Base-by-base conservation (phyloP, 2,888 invertebrate species). In the Caenorhabditis panamensis region DNA sequence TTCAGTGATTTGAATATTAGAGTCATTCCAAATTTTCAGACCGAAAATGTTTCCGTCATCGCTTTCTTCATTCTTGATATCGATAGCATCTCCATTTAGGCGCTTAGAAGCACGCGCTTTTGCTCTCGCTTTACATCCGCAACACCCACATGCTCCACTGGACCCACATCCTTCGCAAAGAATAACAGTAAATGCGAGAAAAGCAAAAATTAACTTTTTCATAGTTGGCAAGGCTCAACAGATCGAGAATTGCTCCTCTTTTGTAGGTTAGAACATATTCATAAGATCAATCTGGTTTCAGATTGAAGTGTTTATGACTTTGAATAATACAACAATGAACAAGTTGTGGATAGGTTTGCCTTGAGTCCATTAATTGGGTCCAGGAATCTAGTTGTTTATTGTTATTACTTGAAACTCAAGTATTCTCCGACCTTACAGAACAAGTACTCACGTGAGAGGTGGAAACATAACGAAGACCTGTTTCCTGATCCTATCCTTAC, bases 31-130 rank as follows among this genome's bases (percentile, higher is more conserved):
- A n/a, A 85, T 66, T 24, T 68, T 68, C 36, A 85, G 64, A 16
- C 85, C 85, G 49, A 82, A 85, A 36, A 85, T 82, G 47, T 83
- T 82, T 18, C 83, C 85, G 44, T 85, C 85, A 47, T 85, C 85
- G 11, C 47, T 63, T 20, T 73, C 78, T 31, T 58, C 56, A 36
- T 63, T 44, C 36, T n/a, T n/a, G 31, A 31, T 6, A 31, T 72
- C 51, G 8, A 44, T 20, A 16, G 61, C 22, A 6, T 68, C 68
- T 18, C 62, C 76, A 44, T 47, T 73, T 11, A 80, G 22, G n/a
- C 64, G 18, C 22, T 79, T 73, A 8, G 84, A 68, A 44, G 83
- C 83, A 28, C 83, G 56, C 0, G 83, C 83, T 22, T 82, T 82
- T 2, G 83, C 85, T 47, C 71, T 78, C 5, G 83, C 83, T 18